Conservation (phyloP, 2,797 vertebrate species). For the Epinephelus awoara region DNA sequence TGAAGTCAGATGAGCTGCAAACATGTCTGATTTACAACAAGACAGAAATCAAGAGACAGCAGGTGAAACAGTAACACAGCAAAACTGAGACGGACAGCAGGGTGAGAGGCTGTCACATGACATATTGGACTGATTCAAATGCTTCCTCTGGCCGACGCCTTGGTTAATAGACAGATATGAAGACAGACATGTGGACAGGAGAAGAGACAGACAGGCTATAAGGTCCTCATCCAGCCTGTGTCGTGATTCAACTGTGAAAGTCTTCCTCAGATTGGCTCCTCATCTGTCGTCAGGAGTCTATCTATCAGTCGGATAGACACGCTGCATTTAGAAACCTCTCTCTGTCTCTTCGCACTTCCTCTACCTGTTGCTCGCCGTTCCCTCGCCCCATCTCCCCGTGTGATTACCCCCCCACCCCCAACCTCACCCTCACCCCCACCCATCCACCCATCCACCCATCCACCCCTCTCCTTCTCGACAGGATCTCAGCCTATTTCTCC, state of each 20-base stretch:
- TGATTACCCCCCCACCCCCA: conserved; percentile 5
- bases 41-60: background rate
- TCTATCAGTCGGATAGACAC: conserved; percentile 64
- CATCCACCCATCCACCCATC: background rate
- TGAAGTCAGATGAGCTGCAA: background rate
- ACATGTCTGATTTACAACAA: background rate
- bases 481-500: conserved; percentile 66
- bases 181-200: conserved; percentile 5
- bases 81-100: background rate
- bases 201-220: conserved; percentile 5
- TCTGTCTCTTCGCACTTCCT: conserved; percentile 30
- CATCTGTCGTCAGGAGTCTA: conserved; percentile 53
- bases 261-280: conserved; percentile 66
- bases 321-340: conserved; percentile 67
- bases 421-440: background rate
- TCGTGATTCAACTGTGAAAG: conserved; percentile 67
- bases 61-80: background rate
- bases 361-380: conserved; percentile 23
- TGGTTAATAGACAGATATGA: background rate
- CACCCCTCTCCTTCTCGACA: conserved; percentile 26
- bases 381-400: conserved; percentile 15
- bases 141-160: background rate
- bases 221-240: conserved; percentile 5
- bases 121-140: background rate
- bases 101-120: background rate